Percentiles rank a stretch among this genome's conserved stretches.
Conservation (phyloP, 2,888 invertebrate species). For the Drosophila percnosoma region DNA sequence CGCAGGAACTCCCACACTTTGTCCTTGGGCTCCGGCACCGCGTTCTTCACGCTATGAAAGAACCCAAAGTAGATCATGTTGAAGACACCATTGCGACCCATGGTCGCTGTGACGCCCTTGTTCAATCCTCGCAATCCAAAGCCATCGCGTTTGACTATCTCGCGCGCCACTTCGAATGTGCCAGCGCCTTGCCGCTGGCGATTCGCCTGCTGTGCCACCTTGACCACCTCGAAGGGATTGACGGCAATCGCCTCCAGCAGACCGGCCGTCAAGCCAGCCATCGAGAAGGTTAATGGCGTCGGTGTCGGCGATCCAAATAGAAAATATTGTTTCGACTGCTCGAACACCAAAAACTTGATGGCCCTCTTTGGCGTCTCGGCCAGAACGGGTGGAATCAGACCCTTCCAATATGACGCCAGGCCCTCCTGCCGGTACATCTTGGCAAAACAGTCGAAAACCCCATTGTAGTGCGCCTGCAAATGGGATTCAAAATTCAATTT, state of each 20-base stretch:
- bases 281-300: constrained; percentile 93
- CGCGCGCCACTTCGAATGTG: constrained; percentile 91
- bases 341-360: constrained; percentile 97
- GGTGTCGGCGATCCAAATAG: constrained; percentile 91
- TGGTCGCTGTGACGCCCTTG: constrained; percentile 95
- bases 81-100: constrained; percentile 95
- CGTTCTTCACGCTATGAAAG: constrained; percentile 95
- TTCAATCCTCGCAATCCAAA: constrained; percentile 92
- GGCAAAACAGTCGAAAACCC: constrained; percentile 93
- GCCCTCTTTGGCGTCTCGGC: constrained; percentile 98
- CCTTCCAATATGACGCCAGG: constrained; percentile 94
- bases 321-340: constrained; percentile 95
- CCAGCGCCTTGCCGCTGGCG: constrained; percentile 88
- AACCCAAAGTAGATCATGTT: constrained; percentile 98
- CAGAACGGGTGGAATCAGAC: constrained; percentile 95
- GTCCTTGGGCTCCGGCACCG: constrained; percentile 89
- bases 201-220: constrained; percentile 94
- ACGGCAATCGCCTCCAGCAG: constrained; percentile 96
- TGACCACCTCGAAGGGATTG: constrained; percentile 98
- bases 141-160: constrained; percentile 91
- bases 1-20: constrained; percentile 89
- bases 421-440: constrained; percentile 96
- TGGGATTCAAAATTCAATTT: neutral
- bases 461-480: constrained; percentile 87
- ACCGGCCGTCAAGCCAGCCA: constrained; percentile 95